Conservation (phyloP, 2,113 vertebrate genomes). For the Alexandromys fortis region DNA sequence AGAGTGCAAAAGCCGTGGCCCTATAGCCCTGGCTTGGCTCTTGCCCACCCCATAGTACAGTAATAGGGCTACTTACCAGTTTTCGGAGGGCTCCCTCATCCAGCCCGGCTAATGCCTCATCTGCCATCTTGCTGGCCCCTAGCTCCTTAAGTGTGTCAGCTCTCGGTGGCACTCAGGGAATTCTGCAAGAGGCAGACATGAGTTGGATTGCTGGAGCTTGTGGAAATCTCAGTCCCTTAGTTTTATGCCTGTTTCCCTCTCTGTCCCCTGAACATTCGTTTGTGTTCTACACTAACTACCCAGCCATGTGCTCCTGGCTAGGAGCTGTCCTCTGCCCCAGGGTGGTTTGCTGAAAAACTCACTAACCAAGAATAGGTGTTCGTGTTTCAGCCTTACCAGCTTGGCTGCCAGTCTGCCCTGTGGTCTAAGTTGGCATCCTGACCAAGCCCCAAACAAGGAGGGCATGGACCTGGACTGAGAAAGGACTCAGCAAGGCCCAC, state of each 20-base stretch:
- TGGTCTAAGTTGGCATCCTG: slow-evolving; percentile 4
- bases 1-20: neutral
- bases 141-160: neutral
- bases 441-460: slow-evolving; percentile 44
- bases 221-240: neutral
- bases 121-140: slow-evolving; percentile 79
- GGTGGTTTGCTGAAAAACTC: slow-evolving; percentile 40
- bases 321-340: slow-evolving; percentile 1
- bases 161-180: slow-evolving; percentile 30
- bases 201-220: neutral
- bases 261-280: neutral
- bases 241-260: slow-evolving; percentile 43
- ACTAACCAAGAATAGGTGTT: neutral
- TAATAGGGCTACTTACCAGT: slow-evolving; percentile 82
- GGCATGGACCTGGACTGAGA: neutral
- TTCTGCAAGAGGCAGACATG: slow-evolving; percentile 65
- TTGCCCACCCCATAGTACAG: neutral
- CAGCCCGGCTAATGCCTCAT: slow-evolving; percentile 84
- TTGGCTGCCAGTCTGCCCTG: neutral
- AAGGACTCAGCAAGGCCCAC: neutral
- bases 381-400: slow-evolving; percentile 20
- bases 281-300: neutral
- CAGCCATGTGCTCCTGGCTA: neutral
- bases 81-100: slow-evolving; percentile 87
- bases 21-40: slow-evolving; percentile 5